Percentiles rank a stretch among this genome's conserved stretches.
Evolutionary conservation across 1,140 invertebrate genomes (phyloP).

Genomic region (Orchesella cincta): DNA sequence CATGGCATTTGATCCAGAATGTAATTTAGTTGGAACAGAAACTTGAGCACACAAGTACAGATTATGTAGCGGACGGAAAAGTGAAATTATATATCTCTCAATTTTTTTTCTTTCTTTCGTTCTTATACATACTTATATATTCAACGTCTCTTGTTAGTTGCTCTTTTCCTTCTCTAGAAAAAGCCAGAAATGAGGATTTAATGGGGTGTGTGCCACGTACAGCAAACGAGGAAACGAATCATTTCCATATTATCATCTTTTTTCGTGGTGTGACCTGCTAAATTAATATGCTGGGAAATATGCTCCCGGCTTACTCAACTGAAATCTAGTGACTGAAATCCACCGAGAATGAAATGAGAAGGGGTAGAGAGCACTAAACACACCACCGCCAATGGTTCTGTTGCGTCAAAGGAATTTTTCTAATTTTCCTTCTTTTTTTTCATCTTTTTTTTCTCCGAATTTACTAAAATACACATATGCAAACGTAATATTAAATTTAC

Average conservation of each 20-base stretch:
- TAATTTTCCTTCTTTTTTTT: constrained; percentile 33
- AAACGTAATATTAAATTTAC: background rate
- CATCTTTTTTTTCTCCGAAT: background rate
- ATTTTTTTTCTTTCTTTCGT: background rate
- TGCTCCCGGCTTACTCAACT: constrained; percentile 19
- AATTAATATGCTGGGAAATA: constrained; percentile 11
- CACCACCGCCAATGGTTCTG: background rate
- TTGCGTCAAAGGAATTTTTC: constrained; percentile 44
- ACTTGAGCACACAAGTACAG: background rate
- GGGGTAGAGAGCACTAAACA: background rate
- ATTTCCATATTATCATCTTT: constrained; percentile 9
- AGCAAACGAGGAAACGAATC: background rate
- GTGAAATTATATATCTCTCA: background rate
- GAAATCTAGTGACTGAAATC: constrained; percentile 22
- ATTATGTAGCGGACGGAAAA: background rate
- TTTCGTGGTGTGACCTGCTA: constrained; percentile 11
- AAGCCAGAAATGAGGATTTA: constrained; percentile 20
- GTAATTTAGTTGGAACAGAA: too few species aligned
- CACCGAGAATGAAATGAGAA: background rate
- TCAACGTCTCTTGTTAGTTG: background rate
- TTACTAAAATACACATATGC: background rate
- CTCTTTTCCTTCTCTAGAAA: constrained; percentile 10
- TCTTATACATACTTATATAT: constrained; percentile 7
- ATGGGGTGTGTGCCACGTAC: constrained; percentile 3
- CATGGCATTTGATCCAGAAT: too few species aligned